Evolutionary conservation across 1,140 invertebrate species (phyloP).

Genomic region (Drosophila simulans): DNA sequence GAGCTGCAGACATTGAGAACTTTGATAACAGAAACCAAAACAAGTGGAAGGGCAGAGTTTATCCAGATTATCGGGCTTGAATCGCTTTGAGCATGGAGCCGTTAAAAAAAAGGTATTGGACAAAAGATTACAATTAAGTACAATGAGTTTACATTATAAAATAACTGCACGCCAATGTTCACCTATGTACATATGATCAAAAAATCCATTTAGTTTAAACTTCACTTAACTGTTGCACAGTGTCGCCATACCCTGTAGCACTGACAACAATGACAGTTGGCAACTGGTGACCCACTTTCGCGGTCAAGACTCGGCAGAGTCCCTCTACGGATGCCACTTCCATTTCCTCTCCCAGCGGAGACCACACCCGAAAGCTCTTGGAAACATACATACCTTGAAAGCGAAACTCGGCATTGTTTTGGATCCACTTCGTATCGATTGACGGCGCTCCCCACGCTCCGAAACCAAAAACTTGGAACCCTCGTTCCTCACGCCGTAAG

Average conservation of each 20-base stretch:
- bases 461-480: conserved; percentile 1
- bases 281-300: conserved; percentile 72
- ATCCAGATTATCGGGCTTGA: conserved; percentile 1
- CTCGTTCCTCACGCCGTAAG: neutral
- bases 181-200: no score
- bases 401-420: conserved; percentile 41
- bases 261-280: conserved; percentile 13
- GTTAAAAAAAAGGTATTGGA: no score
- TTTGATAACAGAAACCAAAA: conserved; percentile 3
- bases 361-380: conserved; percentile 31
- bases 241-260: neutral
- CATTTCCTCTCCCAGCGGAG: conserved; percentile 2
- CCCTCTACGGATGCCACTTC: neutral
- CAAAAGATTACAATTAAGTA: no score
- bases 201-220: no score
- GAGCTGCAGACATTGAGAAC: conserved; percentile 11
- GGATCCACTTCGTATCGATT: conserved; percentile 48
- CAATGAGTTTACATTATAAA: no score
- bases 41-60: neutral
- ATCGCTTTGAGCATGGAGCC: no score
- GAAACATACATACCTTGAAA: conserved; percentile 33
- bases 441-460: conserved; percentile 12
- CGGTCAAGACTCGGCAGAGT: conserved; percentile 4
- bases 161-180: no score
- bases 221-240: conserved; percentile 12